Base-by-base conservation (phyloP, 2,113 vertebrate species). In the Trinectes maculatus region DNA sequence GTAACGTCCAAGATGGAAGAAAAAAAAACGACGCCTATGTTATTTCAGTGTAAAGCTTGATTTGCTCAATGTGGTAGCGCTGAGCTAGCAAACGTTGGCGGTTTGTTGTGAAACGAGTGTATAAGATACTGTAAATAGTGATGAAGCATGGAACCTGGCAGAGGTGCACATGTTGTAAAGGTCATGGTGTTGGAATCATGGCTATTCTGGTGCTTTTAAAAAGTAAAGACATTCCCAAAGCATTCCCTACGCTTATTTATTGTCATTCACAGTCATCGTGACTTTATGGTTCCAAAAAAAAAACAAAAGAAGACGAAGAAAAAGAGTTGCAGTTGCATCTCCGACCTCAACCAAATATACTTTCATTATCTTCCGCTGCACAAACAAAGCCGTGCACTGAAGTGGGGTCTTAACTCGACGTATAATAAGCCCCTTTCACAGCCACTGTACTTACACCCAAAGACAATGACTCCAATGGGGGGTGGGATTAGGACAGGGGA, bases 371-470 rank as follows among this genome's bases (percentile, higher is more conserved):
- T 89, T 79, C 63, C 71, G 80, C 84, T 80, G 82, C 67, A 78
- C 89, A 91, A 89, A 93, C 90, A 92, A 92, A 93, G 90, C 85
- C 65, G 46, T 85, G 77, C 80, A 90, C 93, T 89, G 74, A 89
- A 83, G 85, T 90, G 77, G 91, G 74, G 83, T 84, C 85, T 86
- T 71, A 72, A 63, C 66, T 79, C 64, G 48, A 69, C 85, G n/a
- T n/a, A 94, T 92, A 94, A 94, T 91, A 90, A 90, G 65, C 86
- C 78, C 84, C 90, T 92, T 93, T 92, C 80, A 92, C 79, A 79
- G 74, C 84, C 92, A 88, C 89, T 90, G 91, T 91, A 89, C 87
- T 90, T 89, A 89, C 89, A 87, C 85, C 85, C 68, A 83, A 11
- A 75, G 84, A 88, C 91, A 93, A 93, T 93, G 89, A 89, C 90